Conservation (phyloP, 2,888 invertebrate species). For the Plagiodera versicolora region DNA sequence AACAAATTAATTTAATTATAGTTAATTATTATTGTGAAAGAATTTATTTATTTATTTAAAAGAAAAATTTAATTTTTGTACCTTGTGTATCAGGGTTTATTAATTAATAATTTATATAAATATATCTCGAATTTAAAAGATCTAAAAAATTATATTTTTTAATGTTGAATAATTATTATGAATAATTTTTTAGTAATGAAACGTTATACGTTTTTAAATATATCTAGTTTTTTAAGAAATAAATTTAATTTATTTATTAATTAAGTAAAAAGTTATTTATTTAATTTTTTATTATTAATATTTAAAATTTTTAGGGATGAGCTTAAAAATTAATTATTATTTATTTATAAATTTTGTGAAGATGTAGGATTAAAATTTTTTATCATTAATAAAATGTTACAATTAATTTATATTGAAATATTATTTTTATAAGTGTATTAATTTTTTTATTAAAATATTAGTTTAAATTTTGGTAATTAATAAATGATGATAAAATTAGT, state of each 20-base stretch:
- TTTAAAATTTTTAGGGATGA: constrained; percentile 21
- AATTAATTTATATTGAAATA: constrained; percentile 56
- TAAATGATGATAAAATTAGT: constrained; percentile 65
- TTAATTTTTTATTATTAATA: constrained; percentile 13
- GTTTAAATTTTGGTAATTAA: constrained; percentile 53
- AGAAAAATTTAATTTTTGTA: constrained; percentile 65
- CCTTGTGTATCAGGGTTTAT: constrained; percentile 76
- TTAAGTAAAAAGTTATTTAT: background rate
- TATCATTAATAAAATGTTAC: constrained; percentile 56
- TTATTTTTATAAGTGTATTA: constrained; percentile 55
- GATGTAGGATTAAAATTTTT: constrained; percentile 63
- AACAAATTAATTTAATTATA: constrained; percentile 61
- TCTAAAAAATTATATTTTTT: constrained; percentile 62
- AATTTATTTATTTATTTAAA: constrained; percentile 53
- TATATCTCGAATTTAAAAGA: constrained; percentile 66
- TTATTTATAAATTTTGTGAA: constrained; percentile 46
- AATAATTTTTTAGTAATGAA: constrained; percentile 64
- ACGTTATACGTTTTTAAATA: constrained; percentile 67
- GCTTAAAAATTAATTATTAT: constrained; percentile 25
- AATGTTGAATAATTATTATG: constrained; percentile 67
- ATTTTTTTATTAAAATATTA: constrained; percentile 53
- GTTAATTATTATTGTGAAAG: constrained; percentile 61
- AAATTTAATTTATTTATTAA: constrained; percentile 36
- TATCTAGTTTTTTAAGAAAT: constrained; percentile 71
- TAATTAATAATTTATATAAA: constrained; percentile 51